These are phyloP conservation scores for Sclerodermus sp. DNA, from an alignment of 2,888 invertebrate genomes.

Conservation along the genomic window DNA sequence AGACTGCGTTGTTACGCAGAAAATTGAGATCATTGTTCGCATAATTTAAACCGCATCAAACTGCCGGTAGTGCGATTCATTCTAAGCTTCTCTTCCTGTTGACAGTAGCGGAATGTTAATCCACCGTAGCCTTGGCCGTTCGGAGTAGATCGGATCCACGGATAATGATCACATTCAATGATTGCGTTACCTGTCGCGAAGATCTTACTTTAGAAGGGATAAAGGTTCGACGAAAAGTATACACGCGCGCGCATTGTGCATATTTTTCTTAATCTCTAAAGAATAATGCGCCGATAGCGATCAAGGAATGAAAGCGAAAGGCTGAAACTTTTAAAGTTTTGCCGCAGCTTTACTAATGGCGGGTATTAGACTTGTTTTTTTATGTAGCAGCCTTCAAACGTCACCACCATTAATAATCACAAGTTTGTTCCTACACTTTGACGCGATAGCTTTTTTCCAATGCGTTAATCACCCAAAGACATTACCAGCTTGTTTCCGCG, in stretches of 20 bases:
- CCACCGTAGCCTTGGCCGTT: conserved; percentile 28
- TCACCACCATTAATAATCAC: too few species aligned
- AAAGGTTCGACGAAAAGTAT: conserved; percentile 7
- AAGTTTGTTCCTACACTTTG: too few species aligned
- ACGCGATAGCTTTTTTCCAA: too few species aligned
- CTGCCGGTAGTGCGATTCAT: not conserved
- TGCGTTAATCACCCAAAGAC: too few species aligned
- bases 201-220: conserved; percentile 1
- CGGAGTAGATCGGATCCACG: conserved; percentile 15
- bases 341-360: not conserved
- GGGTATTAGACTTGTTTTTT: too few species aligned
- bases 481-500: too few species aligned
- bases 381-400: too few species aligned
- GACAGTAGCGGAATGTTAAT: conserved; percentile 23
- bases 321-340: not conserved
- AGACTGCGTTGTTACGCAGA: too few species aligned
- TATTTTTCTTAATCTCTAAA: not conserved
- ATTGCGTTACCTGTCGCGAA: conserved; percentile 6
- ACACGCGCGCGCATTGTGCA: not conserved
- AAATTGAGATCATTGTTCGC: conserved; percentile 7
- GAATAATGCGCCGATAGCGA: too few species aligned
- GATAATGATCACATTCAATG: conserved; percentile 17
- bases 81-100: conserved; percentile 21
- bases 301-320: too few species aligned
- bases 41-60: conserved; percentile 1